Conservation (phyloP, 2,797 vertebrate species). For the Okamejei kenojei region DNA sequence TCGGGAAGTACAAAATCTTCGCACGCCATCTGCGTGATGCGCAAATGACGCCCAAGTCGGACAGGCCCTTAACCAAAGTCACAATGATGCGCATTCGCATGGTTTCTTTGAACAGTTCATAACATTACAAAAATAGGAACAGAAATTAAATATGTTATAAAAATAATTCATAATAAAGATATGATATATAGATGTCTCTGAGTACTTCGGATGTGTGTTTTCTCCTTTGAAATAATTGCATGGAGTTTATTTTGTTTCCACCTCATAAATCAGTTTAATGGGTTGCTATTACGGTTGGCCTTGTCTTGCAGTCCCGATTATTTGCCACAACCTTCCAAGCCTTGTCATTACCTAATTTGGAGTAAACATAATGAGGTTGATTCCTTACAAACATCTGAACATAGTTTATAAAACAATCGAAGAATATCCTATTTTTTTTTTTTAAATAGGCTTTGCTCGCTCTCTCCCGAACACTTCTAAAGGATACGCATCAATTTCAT, state of each 20-base stretch:
- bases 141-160: neutral
- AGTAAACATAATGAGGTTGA: neutral
- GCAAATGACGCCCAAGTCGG: no score
- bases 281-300: neutral
- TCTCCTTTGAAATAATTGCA: neutral
- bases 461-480: neutral
- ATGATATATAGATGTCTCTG: neutral
- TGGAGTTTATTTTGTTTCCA: neutral
- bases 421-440: neutral
- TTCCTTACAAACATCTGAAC: neutral
- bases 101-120: neutral
- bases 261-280: neutral
- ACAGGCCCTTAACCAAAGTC: no score
- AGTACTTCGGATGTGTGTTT: no score
- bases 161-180: neutral
- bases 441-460: no score
- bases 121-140: neutral
- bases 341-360: neutral
- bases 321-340: neutral
- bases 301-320: neutral
- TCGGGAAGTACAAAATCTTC: no score
- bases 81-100: neutral
- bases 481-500: neutral
- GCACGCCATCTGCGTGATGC: no score
- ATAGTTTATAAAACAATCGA: no score